Evolutionary conservation across 2,113 vertebrate species (phyloP), one percentile per base, ranked within the genome.

Genomic region (Copsychus sechellarum): DNA sequence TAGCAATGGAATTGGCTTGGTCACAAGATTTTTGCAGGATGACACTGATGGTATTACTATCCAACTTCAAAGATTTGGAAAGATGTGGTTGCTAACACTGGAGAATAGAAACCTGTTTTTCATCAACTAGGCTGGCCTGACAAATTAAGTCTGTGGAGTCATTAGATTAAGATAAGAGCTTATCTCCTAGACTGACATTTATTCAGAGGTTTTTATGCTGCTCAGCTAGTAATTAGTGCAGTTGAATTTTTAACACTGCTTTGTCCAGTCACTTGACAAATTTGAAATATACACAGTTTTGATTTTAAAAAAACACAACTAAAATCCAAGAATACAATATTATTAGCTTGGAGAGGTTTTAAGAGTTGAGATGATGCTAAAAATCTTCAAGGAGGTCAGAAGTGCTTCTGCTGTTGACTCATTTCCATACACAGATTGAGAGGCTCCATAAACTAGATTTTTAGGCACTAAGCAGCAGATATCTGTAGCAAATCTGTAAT

Each of bases 161-260:
- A 98, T 99, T 99, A 99, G 98, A 99, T 99, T 99, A 99, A 99
- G 99, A 99, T 99, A 99, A 99, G 98, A 98, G 99, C 98, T 99
- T 99, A 99, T 99, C 99, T 99, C 97, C 82, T 97, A 98, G 98
- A 98, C 98, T 99, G 98, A 99, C 98, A 99, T 99, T 99, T 99
- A 99, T 98, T 98, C 98, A 96, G 98, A 98, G 98, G 98, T 98
- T 99, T 99, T 98, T 98, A 98, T 98, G 98, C 98, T 98, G 98
- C 98, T 98, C 98, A 97, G 98, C 98, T 98, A 97, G 98, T 98
- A 99, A 99, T 99, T 99, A 99, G 98, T 98, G 98, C 93, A 97
- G 98, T 98, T 98, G 98, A 98, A 98, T 98, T 98, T 98, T 98
- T 98, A 98, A 98, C 98, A 97, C 97, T 97, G 93, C 93, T 96